These are phyloP conservation scores for Pygoscelis adeliae DNA, from an alignment of 2,113 vertebrate species.

Conservation along the genomic window DNA sequence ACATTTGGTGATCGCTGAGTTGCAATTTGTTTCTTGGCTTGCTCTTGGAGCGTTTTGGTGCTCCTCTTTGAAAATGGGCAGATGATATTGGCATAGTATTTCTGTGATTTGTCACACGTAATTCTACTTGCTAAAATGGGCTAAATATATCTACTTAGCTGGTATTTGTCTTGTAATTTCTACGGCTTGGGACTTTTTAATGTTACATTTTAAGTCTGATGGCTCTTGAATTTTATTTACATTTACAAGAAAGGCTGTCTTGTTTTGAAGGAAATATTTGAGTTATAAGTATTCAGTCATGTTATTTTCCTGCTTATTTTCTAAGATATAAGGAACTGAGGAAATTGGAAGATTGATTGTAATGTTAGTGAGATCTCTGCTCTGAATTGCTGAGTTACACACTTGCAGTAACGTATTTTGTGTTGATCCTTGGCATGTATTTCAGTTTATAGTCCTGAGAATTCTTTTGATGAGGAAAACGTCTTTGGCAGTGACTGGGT, in stretches of 20 bases:
- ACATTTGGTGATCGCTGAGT: not conserved
- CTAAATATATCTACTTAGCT: not conserved
- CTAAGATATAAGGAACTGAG: not conserved
- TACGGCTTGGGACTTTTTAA: not conserved
- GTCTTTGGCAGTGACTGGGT: not conserved
- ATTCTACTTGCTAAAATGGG: not conserved
- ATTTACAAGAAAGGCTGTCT: not conserved
- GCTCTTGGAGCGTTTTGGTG: not conserved
- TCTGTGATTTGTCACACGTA: not conserved
- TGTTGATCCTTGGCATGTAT: not conserved
- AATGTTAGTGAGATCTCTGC: not conserved
- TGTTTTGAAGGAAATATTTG: not conserved
- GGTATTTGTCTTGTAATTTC: not conserved
- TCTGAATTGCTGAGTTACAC: not conserved
- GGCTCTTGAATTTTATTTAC: not conserved
- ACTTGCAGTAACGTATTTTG: not conserved
- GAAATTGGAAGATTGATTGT: not conserved
- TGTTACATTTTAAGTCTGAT: not conserved
- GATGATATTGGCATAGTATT: not conserved
- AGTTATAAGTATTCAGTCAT: not conserved
- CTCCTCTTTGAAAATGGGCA: not conserved
- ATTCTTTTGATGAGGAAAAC: not conserved
- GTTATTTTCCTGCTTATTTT: not conserved
- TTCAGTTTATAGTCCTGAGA: not conserved
- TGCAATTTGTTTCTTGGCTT: not conserved